Conservation (phyloP, 2,888 invertebrate genomes). For the Orthosia incerta region DNA sequence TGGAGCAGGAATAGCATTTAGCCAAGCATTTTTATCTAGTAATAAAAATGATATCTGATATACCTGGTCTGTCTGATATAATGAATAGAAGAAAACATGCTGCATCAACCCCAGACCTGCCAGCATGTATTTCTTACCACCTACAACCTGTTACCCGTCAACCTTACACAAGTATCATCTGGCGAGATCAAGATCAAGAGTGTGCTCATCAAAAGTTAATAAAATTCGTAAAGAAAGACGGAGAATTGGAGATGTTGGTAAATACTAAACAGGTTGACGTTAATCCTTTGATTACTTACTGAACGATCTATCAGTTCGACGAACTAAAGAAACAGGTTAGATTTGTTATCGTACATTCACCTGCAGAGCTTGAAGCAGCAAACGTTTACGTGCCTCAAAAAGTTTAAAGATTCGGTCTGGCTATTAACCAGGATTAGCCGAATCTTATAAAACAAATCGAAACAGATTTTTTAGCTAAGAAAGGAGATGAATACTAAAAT, state of each 20-base stretch:
- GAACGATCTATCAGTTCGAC: not conserved
- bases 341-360: constrained; percentile 40
- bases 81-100: not conserved
- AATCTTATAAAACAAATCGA: not conserved
- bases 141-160: no score
- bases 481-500: not conserved
- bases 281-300: constrained; percentile 5
- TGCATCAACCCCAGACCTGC: no score
- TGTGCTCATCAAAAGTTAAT: no score
- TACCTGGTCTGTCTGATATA: not conserved
- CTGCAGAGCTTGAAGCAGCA: constrained; percentile 1
- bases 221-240: not conserved
- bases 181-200: no score
- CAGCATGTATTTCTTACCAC: no score
- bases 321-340: constrained; percentile 32
- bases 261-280: not conserved
- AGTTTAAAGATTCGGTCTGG: not conserved
- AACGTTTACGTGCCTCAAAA: not conserved
- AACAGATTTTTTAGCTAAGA: not conserved
- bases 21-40: no score
- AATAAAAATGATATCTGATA: no score
- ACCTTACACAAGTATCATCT: no score
- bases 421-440: not conserved
- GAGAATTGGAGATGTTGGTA: not conserved
- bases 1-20: no score